Conservation (phyloP, 2,113 vertebrate genomes). For the Pithys albifrons region DNA sequence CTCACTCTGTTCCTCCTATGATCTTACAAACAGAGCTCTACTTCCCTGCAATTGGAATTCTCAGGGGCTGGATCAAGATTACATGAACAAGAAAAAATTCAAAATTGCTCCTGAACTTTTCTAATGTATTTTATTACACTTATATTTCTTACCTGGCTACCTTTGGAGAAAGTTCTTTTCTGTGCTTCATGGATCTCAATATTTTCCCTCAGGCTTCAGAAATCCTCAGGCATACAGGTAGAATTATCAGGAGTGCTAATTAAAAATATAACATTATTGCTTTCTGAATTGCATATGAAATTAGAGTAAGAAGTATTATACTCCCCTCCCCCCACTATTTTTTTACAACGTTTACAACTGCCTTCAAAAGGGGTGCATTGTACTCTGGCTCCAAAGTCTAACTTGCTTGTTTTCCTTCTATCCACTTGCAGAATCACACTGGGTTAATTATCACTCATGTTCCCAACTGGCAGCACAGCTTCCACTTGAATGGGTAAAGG, state of each 20-base stretch:
- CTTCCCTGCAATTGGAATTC: not conserved
- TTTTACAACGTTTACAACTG: not conserved
- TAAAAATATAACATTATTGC: not conserved
- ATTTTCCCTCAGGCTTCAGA: not conserved
- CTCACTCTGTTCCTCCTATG: not conserved
- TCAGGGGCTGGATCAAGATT: not conserved
- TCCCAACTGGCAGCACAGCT: not conserved
- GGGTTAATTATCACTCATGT: not conserved
- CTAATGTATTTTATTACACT: not conserved
- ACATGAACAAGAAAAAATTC: not conserved
- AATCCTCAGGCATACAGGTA: not conserved
- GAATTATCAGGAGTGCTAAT: not conserved
- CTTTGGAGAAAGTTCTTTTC: not conserved
- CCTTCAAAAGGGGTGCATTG: not conserved
- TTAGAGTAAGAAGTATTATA: not conserved
- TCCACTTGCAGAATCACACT: not conserved
- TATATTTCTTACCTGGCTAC: not conserved
- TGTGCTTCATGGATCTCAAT: not conserved
- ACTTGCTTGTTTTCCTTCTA: not conserved
- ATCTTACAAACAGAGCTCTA: not conserved
- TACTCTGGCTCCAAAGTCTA: not conserved
- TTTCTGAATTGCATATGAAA: not conserved
- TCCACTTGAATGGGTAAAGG: not conserved
- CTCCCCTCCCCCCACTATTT: rapidly evolving
- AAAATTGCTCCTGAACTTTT: not conserved